Percentiles rank a stretch among this genome's conserved stretches.
phyloP scores from a whole-genome alignment of 2,888 invertebrate species.

The Chymomyza caudatula region DNA sequence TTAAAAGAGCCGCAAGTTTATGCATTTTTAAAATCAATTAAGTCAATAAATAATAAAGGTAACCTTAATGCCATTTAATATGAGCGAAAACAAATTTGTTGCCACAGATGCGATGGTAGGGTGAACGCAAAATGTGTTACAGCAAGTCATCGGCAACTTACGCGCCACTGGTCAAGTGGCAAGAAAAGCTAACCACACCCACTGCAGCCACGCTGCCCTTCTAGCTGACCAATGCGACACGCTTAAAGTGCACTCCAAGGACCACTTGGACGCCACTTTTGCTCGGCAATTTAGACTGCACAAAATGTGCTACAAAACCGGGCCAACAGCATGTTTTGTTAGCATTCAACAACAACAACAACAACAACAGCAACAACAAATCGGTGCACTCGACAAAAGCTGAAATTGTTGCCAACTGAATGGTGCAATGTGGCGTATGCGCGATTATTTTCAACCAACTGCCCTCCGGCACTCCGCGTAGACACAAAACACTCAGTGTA shows the following conservation, averaged over 20 bases:
- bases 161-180: neutral
- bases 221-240: conserved; percentile 36
- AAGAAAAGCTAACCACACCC: conserved; percentile 13
- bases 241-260: conserved; percentile 50
- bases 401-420: conserved; percentile 16
- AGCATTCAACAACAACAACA: conserved; percentile 16
- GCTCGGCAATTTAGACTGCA: conserved; percentile 30
- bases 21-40: conserved; percentile 78
- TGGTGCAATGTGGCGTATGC: conserved; percentile 36
- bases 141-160: neutral
- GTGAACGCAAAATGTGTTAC: conserved; percentile 22
- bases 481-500: conserved; percentile 47
- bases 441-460: conserved; percentile 8
- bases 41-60: conserved; percentile 72
- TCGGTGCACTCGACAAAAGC: conserved; percentile 41
- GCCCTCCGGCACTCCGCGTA: conserved; percentile 1
- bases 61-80: conserved; percentile 71
- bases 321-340: neutral
- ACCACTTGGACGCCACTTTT: conserved; percentile 35
- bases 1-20: conserved; percentile 52
- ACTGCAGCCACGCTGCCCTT: neutral
- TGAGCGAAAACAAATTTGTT: conserved; percentile 45
- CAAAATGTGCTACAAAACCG: neutral
- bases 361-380: conserved; percentile 11
- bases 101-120: conserved; percentile 29